Percentiles rank a stretch among this genome's conserved stretches.
phyloP scores from a whole-genome alignment of 2,113 vertebrate species.

The Eubucco bourcierii region DNA sequence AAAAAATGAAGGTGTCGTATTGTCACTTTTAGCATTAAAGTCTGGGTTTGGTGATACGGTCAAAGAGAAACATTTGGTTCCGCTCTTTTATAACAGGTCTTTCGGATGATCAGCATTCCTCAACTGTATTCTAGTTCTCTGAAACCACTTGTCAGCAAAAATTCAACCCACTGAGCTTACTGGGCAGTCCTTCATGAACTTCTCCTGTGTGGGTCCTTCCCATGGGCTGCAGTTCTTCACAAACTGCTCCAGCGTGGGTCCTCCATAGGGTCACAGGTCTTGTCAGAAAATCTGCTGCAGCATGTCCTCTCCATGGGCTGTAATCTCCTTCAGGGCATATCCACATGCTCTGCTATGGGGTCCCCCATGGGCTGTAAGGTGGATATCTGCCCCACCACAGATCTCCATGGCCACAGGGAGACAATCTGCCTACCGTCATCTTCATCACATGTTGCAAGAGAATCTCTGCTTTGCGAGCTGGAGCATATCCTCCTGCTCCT shows the following conservation, averaged over 20 bases:
- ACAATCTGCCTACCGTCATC: neutral
- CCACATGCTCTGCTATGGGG: fast-evolving
- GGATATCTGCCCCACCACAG: neutral
- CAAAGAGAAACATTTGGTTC: neutral
- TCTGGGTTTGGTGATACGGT: neutral
- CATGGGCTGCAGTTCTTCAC: neutral
- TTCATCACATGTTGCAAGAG: fast-evolving
- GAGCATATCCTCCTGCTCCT: neutral
- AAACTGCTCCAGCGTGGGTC: neutral
- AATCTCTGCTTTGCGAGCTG: fast-evolving
- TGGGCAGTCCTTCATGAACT: neutral
- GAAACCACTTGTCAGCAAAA: neutral
- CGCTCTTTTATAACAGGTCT: neutral
- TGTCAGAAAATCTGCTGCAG: neutral
- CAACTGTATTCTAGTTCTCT: neutral
- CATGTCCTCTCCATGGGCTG: fast-evolving
- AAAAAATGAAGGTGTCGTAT: neutral
- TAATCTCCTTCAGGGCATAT: neutral
- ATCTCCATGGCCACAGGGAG: neutral
- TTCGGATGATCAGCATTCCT: neutral
- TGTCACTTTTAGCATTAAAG: neutral
- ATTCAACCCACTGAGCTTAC: neutral
- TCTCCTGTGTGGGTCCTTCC: neutral
- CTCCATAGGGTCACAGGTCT: neutral
- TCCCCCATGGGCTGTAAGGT: neutral